Percentiles rank a stretch among this genome's conserved stretches.
Conservation (phyloP, 1,140 invertebrate genomes). For the Danaus melanippus region DNA sequence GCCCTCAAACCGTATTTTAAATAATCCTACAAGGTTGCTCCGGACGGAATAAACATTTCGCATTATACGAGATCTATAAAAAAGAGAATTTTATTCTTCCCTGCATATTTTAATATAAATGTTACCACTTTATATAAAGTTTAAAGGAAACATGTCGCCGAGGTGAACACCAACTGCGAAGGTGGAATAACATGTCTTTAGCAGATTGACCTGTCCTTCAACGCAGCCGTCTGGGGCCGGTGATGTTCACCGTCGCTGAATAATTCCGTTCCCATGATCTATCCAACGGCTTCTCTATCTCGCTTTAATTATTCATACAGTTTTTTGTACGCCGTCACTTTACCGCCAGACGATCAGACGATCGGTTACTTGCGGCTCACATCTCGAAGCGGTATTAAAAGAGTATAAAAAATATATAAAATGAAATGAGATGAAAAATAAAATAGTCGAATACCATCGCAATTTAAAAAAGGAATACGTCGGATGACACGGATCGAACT, state of each 20-base stretch:
- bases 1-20: conserved; percentile 53
- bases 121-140: too few relatives aligned
- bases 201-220: conserved; percentile 70
- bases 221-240: conserved; percentile 43
- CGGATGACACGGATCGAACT: conserved; percentile 71
- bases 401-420: conserved; percentile 40
- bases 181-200: conserved; percentile 44
- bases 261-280: conserved; percentile 68
- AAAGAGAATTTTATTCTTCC: too few relatives aligned
- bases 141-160: too few relatives aligned
- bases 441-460: conserved; percentile 60
- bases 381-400: conserved; percentile 32
- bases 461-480: conserved; percentile 70
- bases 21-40: conserved; percentile 30
- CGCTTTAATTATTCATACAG: conserved; percentile 71
- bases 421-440: conserved; percentile 55
- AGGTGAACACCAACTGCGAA: conserved; percentile 37
- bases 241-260: conserved; percentile 56
- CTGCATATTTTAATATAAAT: too few relatives aligned
- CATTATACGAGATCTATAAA: too few relatives aligned
- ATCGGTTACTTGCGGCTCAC: conserved; percentile 31
- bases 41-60: neutral
- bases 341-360: conserved; percentile 56
- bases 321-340: conserved; percentile 66
- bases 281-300: conserved; percentile 60